phyloP scores from a whole-genome alignment of 2,113 vertebrate genomes.

The Bombycilla garrulus region DNA sequence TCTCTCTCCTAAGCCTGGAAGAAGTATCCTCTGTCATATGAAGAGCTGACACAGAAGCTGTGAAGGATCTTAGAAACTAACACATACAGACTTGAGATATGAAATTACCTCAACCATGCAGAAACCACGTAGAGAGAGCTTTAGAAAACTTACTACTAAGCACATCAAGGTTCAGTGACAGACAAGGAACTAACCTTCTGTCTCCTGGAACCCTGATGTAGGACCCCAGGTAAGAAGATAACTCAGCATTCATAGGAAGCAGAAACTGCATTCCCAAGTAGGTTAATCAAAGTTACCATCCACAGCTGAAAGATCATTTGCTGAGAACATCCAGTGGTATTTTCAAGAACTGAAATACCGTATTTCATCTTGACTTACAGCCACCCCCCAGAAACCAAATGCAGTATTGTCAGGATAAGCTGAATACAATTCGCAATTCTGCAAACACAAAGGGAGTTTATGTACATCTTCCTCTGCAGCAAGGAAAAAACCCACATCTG shows the following conservation, averaged over 20 bases:
- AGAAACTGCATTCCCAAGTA: neutral
- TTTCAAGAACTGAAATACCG: neutral
- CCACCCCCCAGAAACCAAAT: neutral
- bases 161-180: rapidly evolving
- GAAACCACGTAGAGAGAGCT: neutral
- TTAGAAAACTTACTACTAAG: neutral
- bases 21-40: neutral
- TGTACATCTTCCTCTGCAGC: neutral
- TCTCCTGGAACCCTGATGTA: neutral
- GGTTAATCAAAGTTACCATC: neutral
- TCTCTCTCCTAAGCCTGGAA: neutral
- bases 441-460: neutral
- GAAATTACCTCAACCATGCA: neutral
- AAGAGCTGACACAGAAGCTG: neutral
- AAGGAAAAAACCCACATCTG: neutral
- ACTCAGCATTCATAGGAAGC: neutral
- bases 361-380: neutral
- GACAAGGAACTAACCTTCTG: neutral
- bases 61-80: neutral
- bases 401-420: neutral
- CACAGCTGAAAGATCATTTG: neutral
- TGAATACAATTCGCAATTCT: rapidly evolving
- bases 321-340: neutral
- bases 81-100: neutral
- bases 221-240: neutral